Evolutionary conservation across 2,888 invertebrate genomes (phyloP).

Genomic region (Apamea monoglypha): DNA sequence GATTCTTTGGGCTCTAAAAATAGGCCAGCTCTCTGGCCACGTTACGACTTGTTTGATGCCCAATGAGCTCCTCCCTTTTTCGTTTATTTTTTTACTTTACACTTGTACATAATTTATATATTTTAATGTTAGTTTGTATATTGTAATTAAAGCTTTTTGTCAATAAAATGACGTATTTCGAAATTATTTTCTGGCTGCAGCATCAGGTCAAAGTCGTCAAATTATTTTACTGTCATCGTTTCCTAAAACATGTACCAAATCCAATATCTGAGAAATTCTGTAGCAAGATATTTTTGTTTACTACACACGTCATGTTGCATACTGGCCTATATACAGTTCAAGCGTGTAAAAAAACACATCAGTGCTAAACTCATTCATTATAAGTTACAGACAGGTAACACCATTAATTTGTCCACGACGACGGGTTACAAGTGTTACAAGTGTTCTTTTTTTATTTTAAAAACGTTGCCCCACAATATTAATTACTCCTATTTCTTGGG

Average conservation of each 20-base stretch:
- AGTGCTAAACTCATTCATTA: slow-evolving; percentile 34
- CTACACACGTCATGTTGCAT: not conserved
- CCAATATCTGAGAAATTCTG: not conserved
- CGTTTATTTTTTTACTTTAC: too few relatives aligned
- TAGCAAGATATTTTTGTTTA: not conserved
- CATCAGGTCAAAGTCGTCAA: slow-evolving; percentile 7
- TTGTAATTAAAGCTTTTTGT: too few relatives aligned
- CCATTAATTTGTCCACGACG: slow-evolving; percentile 34
- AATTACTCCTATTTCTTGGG: too few relatives aligned
- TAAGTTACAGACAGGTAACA: slow-evolving; percentile 19
- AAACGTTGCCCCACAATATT: too few relatives aligned
- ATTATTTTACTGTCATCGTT: not conserved
- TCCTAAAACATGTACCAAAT: not conserved
- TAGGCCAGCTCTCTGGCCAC: too few relatives aligned
- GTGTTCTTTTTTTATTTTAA: too few relatives aligned
- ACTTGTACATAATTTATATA: too few relatives aligned
- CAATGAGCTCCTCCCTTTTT: too few relatives aligned
- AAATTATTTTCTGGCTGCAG: not conserved
- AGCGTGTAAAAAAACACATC: slow-evolving; percentile 23
- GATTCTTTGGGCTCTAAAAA: too few relatives aligned
- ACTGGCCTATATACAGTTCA: not conserved
- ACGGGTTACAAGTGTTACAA: slow-evolving; percentile 25
- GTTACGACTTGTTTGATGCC: too few relatives aligned
- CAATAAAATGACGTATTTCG: not conserved
- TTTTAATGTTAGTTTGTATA: too few relatives aligned